Base-by-base conservation (phyloP, 2,888 invertebrate genomes). In the Arenicola marina region DNA sequence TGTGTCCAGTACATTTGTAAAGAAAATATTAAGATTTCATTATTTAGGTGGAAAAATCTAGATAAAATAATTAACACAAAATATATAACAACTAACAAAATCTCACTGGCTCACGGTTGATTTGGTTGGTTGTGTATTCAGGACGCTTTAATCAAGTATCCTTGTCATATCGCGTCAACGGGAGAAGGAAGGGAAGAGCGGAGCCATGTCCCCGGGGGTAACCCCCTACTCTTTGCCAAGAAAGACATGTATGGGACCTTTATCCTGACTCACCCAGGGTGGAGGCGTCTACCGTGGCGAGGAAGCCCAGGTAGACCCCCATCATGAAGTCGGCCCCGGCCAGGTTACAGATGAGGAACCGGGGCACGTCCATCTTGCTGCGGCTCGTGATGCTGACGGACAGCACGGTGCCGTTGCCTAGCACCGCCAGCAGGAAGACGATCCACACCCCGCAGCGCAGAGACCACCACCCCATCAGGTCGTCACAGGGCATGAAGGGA, bases 391-490 rank as follows among this genome's bases (percentile, higher is more conserved):
- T 88, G 59, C 96, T 87, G 53, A 98, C 95, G 79, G 95, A 92
- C 18, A 96, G 93, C 11, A 97, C 96, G 0, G 92, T 92, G 51
- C 95, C 95, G 83, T 98, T 98, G 68, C 98, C 98, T 56, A 97
- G 87, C 86, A 98, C 89, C 45, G 97, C 95, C 75, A 96, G 87
- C 62, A 97, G 88, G 84, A 97, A 97, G 51, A 98, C 95, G 21
- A 95, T 90, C 97, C 98, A 98, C 56, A 97, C 95, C 26, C 96
- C 95, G 82, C 95, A 96, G 46, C 95, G 89, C 74, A 96, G 85
- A 2, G 95, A 94, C 96, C 96, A 96, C 95, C 95, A 96, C 81
- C 95, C 95, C 84, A 97, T 96, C 60, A 96, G 87, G 84, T 96
- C 96, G 79, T 92, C 91, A 83, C 96, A 97, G 2, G 96, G 96